Conservation (phyloP, 2,113 vertebrate genomes). For the Elanoides forficatus region DNA sequence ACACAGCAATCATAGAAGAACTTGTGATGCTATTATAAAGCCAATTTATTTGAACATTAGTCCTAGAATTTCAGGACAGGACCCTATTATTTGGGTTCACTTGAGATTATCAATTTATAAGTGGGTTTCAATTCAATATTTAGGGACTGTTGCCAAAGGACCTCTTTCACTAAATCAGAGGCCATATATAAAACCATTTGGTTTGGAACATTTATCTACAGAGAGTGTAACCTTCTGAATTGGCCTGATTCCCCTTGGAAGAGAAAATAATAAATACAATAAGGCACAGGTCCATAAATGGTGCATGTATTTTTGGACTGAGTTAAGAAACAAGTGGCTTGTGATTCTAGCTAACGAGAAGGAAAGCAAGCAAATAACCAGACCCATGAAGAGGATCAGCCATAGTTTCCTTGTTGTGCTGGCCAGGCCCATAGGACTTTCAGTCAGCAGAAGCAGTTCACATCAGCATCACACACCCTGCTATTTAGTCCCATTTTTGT, state of each 20-base stretch:
- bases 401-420: background rate
- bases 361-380: background rate
- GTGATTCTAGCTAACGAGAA: background rate
- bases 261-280: background rate
- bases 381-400: background rate
- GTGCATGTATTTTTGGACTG: background rate
- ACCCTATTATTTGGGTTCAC: background rate
- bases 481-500: background rate
- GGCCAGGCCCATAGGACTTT: background rate
- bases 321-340: background rate
- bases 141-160: background rate
- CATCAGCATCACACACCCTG: background rate
- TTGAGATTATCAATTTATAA: slow-evolving; percentile 5
- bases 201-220: background rate
- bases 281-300: background rate
- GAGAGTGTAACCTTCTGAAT: background rate
- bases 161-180: background rate
- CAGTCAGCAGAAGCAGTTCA: background rate
- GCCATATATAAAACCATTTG: background rate
- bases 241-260: background rate
- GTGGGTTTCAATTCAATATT: background rate
- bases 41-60: background rate
- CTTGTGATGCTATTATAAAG: background rate
- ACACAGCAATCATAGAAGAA: background rate
- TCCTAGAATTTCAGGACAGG: background rate